Evolutionary conservation across 2,888 invertebrate genomes (phyloP).

Genomic region (Philereme vetulata): DNA sequence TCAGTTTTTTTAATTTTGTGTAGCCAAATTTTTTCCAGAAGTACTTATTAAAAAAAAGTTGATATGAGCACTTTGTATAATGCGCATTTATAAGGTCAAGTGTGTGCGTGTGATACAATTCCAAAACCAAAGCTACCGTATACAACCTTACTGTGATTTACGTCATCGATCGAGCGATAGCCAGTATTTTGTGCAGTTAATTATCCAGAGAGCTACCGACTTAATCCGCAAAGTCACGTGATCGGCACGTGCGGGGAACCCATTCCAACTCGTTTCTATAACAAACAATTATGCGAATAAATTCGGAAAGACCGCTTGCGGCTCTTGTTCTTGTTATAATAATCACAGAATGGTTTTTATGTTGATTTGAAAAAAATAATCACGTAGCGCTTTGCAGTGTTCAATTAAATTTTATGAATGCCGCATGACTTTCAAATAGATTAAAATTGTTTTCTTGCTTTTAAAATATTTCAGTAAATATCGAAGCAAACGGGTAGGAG

Average conservation of each 20-base stretch:
- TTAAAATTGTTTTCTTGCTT: neutral
- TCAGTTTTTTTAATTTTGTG: too few species aligned
- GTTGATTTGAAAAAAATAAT: slow-evolving; percentile 9
- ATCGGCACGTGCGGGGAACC: slow-evolving; percentile 72
- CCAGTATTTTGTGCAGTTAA: slow-evolving; percentile 79
- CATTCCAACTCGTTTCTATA: slow-evolving; percentile 52
- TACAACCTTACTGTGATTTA: slow-evolving; percentile 4
- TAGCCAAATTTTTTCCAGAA: too few species aligned
- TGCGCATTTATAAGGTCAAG: too few species aligned
- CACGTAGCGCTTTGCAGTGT: slow-evolving; percentile 2
- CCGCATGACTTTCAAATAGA: neutral
- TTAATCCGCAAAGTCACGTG: slow-evolving; percentile 80
- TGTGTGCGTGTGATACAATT: too few species aligned
- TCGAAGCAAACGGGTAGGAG: too few species aligned
- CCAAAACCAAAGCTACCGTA: too few species aligned
- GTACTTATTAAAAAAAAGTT: too few species aligned
- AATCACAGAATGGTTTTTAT: slow-evolving; percentile 16
- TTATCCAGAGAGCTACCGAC: slow-evolving; percentile 72
- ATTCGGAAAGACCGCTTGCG: slow-evolving; percentile 16
- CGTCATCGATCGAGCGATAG: slow-evolving; percentile 54
- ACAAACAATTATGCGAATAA: slow-evolving; percentile 35
- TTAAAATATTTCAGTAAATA: too few species aligned
- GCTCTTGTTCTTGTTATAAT: slow-evolving; percentile 22
- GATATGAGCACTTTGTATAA: too few species aligned
- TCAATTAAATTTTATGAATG: neutral